Evolutionary conservation across 2,888 invertebrate species (phyloP), one percentile per base, ranked within the genome.

Genomic region (Teleogryllus oceanicus): DNA sequence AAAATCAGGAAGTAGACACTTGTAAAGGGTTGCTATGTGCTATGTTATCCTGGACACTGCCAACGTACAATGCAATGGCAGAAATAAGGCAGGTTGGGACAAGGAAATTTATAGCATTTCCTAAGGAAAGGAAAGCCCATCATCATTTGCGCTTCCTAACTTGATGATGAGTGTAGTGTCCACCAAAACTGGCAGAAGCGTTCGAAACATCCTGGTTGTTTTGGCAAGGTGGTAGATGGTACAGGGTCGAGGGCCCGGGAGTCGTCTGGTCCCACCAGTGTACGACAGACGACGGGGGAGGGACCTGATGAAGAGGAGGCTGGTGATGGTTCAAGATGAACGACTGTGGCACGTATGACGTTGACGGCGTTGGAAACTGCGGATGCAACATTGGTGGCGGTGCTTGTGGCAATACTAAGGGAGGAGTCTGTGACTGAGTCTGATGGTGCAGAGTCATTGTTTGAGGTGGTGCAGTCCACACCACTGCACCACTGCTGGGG

Each of bases 401-500:
- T 62, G 62, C 62, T 62, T 62, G 62, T 49, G 78, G 81, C 62
- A 79, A 77, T 49, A 80, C 80, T 50, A 78, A 18, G 37, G 80
- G 76, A 13, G 74, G 77, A 74, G 79, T 50, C 79, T 78, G 79
- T 21, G 62, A 74, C 76, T 76, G 80, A 62, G 75, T 76, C 77
- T 80, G 78, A 78, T 77, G 82, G 80, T 81, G 78, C 79, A 77
- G 81, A 80, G 80, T 80, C 51, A 80, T 78, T 76, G 78, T 50
- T n/a, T 77, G 81, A 20, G 80, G 80, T 37, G 80, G 81, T 20
- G 80, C 78, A 78, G 81, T 78, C 82, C 81, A 81, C 77, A 79
- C 79, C 78, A 79, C 80, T 80, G 81, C 81, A 74, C 79, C 79
- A 79, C 82, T 79, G 82, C 83, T 84, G 84, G 84, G 85, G 86